Evolutionary conservation across 2,888 invertebrate species (phyloP).

Genomic region (Melanotus villosus): DNA sequence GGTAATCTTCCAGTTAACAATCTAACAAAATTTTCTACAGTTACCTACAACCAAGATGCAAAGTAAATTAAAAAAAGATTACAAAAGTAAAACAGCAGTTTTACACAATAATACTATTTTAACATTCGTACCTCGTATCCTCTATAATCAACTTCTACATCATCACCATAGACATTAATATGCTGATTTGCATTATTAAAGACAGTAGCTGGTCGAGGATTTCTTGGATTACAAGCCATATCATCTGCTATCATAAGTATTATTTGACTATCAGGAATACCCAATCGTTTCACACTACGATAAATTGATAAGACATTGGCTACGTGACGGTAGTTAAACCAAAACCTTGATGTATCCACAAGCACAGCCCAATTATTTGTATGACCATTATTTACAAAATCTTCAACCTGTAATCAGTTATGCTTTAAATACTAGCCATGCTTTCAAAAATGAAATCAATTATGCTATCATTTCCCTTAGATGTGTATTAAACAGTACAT

Average conservation of each 20-base stretch:
- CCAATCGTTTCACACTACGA: slow-evolving; percentile 96
- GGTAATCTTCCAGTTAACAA: slow-evolving; percentile 94
- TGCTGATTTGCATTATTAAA: slow-evolving; percentile 98
- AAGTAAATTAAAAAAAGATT: too few species aligned
- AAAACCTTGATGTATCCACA: slow-evolving; percentile 98
- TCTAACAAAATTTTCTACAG: slow-evolving; percentile 98
- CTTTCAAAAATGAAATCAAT: too few species aligned
- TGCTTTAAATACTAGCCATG: too few species aligned
- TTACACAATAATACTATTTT: too few species aligned
- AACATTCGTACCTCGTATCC: slow-evolving; percentile 95
- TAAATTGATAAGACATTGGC: slow-evolving; percentile 99
- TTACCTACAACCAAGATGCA: slow-evolving; percentile 75
- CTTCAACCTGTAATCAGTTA: slow-evolving; percentile 28
- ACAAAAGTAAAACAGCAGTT: too few species aligned
- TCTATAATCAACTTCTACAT: slow-evolving; percentile 98
- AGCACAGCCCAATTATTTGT: slow-evolving; percentile 99
- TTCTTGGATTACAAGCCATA: slow-evolving; percentile 99
- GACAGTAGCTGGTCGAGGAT: slow-evolving; percentile 97
- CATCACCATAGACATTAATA: slow-evolving; percentile 99
- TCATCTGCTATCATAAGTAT: slow-evolving; percentile 99
- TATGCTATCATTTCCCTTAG: too few species aligned
- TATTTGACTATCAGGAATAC: slow-evolving; percentile 99
- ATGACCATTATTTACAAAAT: slow-evolving; percentile 79
- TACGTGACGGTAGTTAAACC: slow-evolving; percentile 99
- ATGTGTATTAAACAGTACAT: too few species aligned